Conservation (phyloP, 2,797 vertebrate genomes). For the Diplodus sargus region DNA sequence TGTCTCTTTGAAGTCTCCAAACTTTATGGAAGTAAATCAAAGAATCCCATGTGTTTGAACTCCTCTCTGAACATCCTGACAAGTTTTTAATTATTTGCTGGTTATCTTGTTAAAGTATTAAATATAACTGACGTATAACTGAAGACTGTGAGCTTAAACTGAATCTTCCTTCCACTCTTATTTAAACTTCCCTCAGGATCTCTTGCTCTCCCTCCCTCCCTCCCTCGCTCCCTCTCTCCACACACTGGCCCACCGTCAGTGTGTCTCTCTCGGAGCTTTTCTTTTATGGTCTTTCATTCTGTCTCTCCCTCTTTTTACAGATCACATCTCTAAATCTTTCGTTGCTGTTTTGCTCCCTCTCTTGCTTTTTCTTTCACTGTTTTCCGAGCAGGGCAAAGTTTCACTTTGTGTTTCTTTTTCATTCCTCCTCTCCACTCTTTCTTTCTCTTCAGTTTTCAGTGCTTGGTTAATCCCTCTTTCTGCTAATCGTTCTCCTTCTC, state of each 20-base stretch:
- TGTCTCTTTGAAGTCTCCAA: not conserved
- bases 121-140: not conserved
- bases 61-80: not conserved
- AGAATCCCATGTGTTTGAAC: not conserved
- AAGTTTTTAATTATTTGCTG: not conserved
- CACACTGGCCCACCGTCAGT: not conserved
- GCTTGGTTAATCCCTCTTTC: slow-evolving; percentile 4
- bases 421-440: slow-evolving; percentile 2
- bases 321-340: not conserved
- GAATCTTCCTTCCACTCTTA: not conserved
- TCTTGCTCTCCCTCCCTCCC: not conserved
- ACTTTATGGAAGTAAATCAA: not conserved
- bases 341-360: not conserved
- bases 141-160: not conserved
- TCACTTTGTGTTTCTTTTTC: not conserved
- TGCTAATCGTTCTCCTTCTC: not conserved
- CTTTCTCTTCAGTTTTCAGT: slow-evolving; percentile 1
- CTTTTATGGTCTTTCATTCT: not conserved
- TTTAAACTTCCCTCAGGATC: not conserved
- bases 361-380: not conserved
- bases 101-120: not conserved
- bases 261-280: not conserved
- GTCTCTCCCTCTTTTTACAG: not conserved
- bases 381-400: not conserved
- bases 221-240: no score